Percentiles rank a stretch among this genome's conserved stretches.
These are phyloP conservation scores for Beris chalybata DNA, from an alignment of 2,888 invertebrate species.

Conservation along the genomic window DNA sequence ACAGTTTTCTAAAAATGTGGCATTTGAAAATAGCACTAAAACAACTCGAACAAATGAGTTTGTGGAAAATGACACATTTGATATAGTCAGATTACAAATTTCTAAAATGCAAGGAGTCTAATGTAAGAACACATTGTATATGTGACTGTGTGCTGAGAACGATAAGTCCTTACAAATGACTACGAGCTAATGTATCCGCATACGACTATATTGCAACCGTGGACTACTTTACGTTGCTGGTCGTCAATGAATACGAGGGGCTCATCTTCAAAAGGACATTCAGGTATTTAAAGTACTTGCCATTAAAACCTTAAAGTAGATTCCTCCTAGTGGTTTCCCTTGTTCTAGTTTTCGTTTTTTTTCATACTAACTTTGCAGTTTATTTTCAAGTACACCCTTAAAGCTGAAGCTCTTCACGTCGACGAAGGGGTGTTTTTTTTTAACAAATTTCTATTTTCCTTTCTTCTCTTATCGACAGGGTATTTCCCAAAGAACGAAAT, in stretches of 20 bases:
- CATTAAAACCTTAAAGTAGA: conserved; percentile 11
- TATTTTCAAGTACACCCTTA: too few relatives aligned
- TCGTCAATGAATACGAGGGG: conserved; percentile 71
- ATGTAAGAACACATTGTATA: not conserved
- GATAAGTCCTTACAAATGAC: conserved; percentile 62
- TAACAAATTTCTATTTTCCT: not conserved
- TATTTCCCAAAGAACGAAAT: not conserved
- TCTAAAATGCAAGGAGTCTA: not conserved
- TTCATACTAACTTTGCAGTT: too few relatives aligned
- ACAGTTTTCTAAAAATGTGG: too few relatives aligned
- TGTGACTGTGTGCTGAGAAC: conserved; percentile 33
- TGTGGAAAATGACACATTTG: too few relatives aligned
- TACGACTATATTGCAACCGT: conserved; percentile 61
- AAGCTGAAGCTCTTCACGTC: too few relatives aligned
- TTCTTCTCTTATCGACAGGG: not conserved
- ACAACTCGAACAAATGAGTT: too few relatives aligned
- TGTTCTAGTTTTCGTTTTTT: too few relatives aligned
- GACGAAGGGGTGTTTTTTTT: too few relatives aligned
- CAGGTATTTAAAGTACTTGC: conserved; percentile 24
- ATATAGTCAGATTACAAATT: too few relatives aligned
- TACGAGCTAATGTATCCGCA: conserved; percentile 57
- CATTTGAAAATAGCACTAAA: too few relatives aligned
- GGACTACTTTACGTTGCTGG: conserved; percentile 67
- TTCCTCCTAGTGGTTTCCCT: not conserved
- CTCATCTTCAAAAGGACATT: conserved; percentile 49